These are phyloP conservation scores for Pteronura brasiliensis DNA, from an alignment of 2,113 vertebrate species.

Conservation along the genomic window DNA sequence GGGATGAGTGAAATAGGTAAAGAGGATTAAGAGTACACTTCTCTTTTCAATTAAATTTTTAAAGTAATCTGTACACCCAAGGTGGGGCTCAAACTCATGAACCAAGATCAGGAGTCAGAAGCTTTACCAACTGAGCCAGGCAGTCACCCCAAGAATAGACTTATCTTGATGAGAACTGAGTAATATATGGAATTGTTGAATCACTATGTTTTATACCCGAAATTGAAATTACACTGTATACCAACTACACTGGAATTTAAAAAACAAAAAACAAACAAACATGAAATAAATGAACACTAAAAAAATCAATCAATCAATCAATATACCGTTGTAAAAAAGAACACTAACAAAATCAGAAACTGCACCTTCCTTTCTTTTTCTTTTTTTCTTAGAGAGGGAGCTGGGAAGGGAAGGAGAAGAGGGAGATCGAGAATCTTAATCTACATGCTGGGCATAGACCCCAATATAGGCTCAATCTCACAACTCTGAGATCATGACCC, in stretches of 20 bases:
- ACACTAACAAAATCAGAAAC: neutral
- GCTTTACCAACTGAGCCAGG: neutral
- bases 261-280: neutral
- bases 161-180: neutral
- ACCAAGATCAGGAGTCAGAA: neutral
- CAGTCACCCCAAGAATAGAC: neutral
- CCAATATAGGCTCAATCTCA: neutral
- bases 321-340: neutral
- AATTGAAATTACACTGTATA: neutral
- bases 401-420: neutral
- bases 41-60: neutral
- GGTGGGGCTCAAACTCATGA: neutral
- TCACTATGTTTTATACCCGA: neutral
- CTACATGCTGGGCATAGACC: neutral
- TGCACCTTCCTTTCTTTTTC: neutral
- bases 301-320: neutral
- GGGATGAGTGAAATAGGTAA: neutral
- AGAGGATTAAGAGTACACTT: neutral
- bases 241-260: neutral
- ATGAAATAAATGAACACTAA: neutral
- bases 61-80: neutral
- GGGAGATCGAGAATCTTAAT: neutral
- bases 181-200: neutral
- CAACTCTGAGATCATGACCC: neutral
- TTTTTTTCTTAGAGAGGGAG: neutral